Evolutionary conservation across 2,888 invertebrate genomes (phyloP).

Genomic region (Sericinus montela): DNA sequence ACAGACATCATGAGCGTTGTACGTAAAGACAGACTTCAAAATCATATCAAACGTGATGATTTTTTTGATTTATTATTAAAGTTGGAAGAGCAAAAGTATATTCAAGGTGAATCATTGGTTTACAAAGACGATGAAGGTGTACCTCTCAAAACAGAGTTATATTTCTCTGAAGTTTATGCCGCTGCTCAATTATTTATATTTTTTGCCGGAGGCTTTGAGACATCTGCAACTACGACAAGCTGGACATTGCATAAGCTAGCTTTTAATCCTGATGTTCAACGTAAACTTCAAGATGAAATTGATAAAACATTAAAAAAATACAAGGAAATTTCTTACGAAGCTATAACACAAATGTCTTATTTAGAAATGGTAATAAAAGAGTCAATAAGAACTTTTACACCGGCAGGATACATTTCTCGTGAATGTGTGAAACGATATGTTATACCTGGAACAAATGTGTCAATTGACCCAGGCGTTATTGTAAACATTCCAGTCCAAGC

Average conservation of each 20-base stretch:
- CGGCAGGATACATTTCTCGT: constrained; percentile 18
- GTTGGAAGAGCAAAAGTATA: constrained; percentile 18
- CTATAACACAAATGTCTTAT: constrained; percentile 8
- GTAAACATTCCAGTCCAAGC: constrained; percentile 19
- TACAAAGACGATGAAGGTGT: constrained; percentile 18
- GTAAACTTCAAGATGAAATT: constrained; percentile 16
- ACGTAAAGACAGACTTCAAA: constrained; percentile 20
- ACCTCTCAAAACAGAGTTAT: background rate
- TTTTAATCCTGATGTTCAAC: constrained; percentile 20
- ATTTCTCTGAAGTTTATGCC: background rate
- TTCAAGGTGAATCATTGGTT: constrained; percentile 24
- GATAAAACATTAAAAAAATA: background rate
- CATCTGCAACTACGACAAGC: constrained; percentile 31
- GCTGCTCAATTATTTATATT: constrained; percentile 24
- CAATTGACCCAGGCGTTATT: constrained; percentile 21
- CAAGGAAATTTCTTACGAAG: constrained; percentile 2
- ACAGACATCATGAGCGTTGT: constrained; percentile 14
- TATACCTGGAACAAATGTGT: constrained; percentile 17
- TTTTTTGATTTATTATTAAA: constrained; percentile 25
- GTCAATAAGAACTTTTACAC: constrained; percentile 20
- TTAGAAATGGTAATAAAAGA: constrained; percentile 19
- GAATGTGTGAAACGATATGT: constrained; percentile 17
- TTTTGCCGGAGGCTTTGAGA: constrained; percentile 38
- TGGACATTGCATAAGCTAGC: constrained; percentile 34
- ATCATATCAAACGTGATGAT: constrained; percentile 22